Percentiles rank a stretch among this genome's conserved stretches.
These are phyloP conservation scores for Fragariocoptes setiger DNA, from an alignment of 1,140 invertebrate genomes.

Conservation along the genomic window DNA sequence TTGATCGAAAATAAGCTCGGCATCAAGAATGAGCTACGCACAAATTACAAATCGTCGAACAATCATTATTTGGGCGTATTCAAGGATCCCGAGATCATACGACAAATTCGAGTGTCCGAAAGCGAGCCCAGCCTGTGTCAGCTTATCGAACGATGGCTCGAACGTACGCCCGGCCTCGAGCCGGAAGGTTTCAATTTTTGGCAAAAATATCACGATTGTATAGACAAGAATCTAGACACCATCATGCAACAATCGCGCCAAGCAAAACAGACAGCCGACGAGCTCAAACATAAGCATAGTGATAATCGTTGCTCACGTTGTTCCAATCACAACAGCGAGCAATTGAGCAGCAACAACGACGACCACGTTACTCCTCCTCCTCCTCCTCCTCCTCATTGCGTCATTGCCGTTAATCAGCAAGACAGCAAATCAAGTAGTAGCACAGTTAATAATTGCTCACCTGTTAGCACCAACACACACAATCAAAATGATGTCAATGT, in stretches of 20 bases:
- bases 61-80: slow-evolving; percentile 44
- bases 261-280: slow-evolving; percentile 17
- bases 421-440: no score
- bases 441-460: no score
- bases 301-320: no score
- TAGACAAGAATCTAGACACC: slow-evolving; percentile 33
- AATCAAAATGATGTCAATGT: no score
- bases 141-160: slow-evolving; percentile 60
- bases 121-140: slow-evolving; percentile 44
- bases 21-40: slow-evolving; percentile 46
- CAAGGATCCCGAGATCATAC: slow-evolving; percentile 33
- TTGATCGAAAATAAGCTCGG: slow-evolving; percentile 88
- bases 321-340: no score
- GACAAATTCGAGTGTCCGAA: slow-evolving; percentile 39
- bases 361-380: slow-evolving; percentile 1
- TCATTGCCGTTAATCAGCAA: no score
- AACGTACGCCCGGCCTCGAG: slow-evolving; percentile 64
- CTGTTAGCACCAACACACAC: no score
- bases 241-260: slow-evolving; percentile 32
- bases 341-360: no score
- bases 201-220: slow-evolving; percentile 49
- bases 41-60: slow-evolving; percentile 62
- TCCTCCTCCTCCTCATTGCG: no score
- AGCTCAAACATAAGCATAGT: no score
- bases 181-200: slow-evolving; percentile 61